Evolutionary conservation across 2,113 vertebrate species (phyloP).

Genomic region (Nothoprocta perdicaria): DNA sequence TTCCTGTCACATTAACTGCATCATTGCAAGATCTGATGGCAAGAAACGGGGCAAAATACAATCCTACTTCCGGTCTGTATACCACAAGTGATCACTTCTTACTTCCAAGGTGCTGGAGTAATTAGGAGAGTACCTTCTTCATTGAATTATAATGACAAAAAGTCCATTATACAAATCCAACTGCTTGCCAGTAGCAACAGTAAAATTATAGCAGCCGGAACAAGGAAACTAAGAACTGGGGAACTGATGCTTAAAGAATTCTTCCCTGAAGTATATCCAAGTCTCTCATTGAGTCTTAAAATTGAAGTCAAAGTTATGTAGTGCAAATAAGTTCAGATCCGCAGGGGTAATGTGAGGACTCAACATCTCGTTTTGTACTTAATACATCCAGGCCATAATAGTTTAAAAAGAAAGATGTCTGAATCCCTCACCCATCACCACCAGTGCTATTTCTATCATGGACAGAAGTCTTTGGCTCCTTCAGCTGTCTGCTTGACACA

Average conservation of each 20-base stretch:
- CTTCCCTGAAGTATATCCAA: not conserved
- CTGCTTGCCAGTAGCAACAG: not conserved
- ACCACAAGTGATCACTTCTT: not conserved
- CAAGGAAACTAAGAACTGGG: not conserved
- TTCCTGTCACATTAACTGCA: not conserved
- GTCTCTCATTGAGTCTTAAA: not conserved
- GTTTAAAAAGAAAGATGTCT: not conserved
- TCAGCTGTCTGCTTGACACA: not conserved
- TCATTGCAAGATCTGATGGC: not conserved
- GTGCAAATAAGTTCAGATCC: not conserved
- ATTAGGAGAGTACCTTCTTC: not conserved
- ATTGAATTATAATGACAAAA: not conserved
- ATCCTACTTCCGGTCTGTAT: not conserved
- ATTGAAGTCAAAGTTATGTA: not conserved
- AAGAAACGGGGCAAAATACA: not conserved
- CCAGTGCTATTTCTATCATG: not conserved
- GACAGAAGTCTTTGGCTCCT: not conserved
- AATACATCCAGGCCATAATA: not conserved
- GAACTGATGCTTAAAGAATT: not conserved
- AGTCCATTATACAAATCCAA: not conserved
- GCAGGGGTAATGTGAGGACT: not conserved
- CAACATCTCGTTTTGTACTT: not conserved
- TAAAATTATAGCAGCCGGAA: not conserved
- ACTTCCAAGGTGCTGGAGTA: not conserved
- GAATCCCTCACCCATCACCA: fast-evolving